Evolutionary conservation across 1,140 invertebrate genomes (phyloP), one percentile per base, ranked within the genome.

Genomic region (Bombus impatiens): DNA sequence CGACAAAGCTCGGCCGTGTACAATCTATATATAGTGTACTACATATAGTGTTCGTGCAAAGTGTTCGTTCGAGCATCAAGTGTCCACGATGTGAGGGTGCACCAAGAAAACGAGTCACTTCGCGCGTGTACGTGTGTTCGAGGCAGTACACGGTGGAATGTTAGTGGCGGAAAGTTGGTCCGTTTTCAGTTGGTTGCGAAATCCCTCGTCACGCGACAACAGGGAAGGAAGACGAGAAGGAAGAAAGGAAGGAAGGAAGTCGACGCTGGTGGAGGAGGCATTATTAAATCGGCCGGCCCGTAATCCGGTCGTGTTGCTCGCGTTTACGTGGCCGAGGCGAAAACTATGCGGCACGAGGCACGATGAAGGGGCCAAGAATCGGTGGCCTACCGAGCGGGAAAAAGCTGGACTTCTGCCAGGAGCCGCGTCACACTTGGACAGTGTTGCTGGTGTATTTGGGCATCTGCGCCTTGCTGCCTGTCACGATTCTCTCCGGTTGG

Each of bases 311-410:
- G 92, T 91, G 91, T 93, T 91, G 89, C 87, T 87, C 89, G 88
- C 89, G 92, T 94, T 94, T 92, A 94, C 93, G 93, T 92, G 93
- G 92, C 86, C 86, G 89, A 91, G 92, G 92, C 93, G 92, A 94
- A 93, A 94, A 92, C 92, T 94, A 94, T 94, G 93, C 92, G 92
- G 94, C 87, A 92, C 87, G 78, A 80, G 88, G 84, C 89, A 93
- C 92, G 93, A 94, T 94, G 94, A 94, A 86, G 92, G 91, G 93
- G 90, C 93, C 88, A 93, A 94, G 92, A 94, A 93, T 93, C 91
- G 93, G 93, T 92, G 93, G 93, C 91, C 92, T 91, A 91, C 88
- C 91, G 87, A 93, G 89, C 86, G 88, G 90, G 88, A 91, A 89
- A 92, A 92, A 91, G 79, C 88, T 94, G 93, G 93, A 93, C 70